phyloP scores from a whole-genome alignment of 2,888 invertebrate genomes.

The Linyphia triangularis region DNA sequence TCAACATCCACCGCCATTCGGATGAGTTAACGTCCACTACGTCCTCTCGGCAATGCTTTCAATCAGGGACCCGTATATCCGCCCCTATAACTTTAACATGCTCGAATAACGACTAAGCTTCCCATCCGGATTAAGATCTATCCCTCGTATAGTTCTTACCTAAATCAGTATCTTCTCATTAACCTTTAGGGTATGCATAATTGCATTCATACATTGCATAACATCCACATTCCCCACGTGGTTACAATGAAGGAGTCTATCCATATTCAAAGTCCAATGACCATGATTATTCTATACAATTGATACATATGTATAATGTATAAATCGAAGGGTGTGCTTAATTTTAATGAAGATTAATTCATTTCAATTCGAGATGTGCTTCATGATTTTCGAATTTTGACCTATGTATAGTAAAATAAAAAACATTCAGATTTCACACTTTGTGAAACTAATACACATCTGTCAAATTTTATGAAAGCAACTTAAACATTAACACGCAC shows the following conservation, averaged over 20 bases:
- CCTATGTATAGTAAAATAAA: too few species aligned
- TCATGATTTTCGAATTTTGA: too few species aligned
- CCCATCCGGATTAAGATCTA: constrained; percentile 36
- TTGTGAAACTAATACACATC: too few species aligned
- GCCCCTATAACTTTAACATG: constrained; percentile 9
- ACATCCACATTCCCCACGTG: background rate
- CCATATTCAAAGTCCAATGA: background rate
- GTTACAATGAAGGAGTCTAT: background rate
- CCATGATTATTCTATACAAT: background rate
- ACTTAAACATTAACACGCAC: too few species aligned
- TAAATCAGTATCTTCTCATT: background rate
- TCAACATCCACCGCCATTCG: constrained; percentile 28
- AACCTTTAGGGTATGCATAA: background rate
- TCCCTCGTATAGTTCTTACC: background rate
- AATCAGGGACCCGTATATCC: constrained; percentile 42
- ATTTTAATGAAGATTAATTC: too few species aligned
- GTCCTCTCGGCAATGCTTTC: constrained; percentile 23
- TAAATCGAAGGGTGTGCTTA: too few species aligned
- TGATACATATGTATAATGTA: background rate
- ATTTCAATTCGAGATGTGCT: too few species aligned
- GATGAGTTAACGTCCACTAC: constrained; percentile 59
- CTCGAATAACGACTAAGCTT: constrained; percentile 15
- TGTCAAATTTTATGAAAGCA: too few species aligned
- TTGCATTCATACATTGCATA: background rate
- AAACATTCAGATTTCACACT: too few species aligned